Conservation (phyloP, 92 coral and sea anemone genomes). For the Micromussa lordhowensis region DNA sequence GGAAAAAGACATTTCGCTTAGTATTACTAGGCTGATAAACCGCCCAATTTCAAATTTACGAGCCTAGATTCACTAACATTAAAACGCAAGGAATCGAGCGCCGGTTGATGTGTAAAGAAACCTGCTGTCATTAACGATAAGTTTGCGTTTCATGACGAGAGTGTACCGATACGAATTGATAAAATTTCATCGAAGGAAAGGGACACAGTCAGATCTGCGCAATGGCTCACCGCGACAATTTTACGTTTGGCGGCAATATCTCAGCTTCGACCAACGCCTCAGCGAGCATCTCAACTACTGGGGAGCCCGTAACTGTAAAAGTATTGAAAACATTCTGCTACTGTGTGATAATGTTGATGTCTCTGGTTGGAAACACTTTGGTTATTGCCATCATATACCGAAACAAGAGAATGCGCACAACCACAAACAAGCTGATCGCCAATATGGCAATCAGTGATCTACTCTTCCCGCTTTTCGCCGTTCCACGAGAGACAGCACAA, state of each 20-base stretch:
- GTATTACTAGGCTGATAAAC: neutral
- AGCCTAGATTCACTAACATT: neutral
- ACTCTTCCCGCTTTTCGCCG: slow-evolving; percentile 40
- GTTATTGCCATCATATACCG: slow-evolving; percentile 35
- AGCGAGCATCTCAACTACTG: neutral
- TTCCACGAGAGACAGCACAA: slow-evolving; percentile 34
- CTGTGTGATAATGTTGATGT: slow-evolving; percentile 36
- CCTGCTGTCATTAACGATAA: neutral
- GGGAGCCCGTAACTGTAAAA: neutral
- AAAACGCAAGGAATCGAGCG: neutral
- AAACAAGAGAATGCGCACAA: slow-evolving; percentile 47
- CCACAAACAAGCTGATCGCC: slow-evolving; percentile 43
- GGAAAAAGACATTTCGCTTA: neutral
- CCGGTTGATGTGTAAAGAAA: neutral
- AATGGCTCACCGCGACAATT: slow-evolving; percentile 9
- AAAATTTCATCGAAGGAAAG: neutral
- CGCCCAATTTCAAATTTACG: neutral
- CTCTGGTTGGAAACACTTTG: slow-evolving; percentile 47
- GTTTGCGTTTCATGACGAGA: neutral
- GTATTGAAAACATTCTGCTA: slow-evolving; percentile 21
- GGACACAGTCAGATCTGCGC: neutral
- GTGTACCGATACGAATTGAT: neutral
- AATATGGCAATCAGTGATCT: slow-evolving; percentile 46
- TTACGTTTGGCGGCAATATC: neutral
- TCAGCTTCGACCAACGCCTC: neutral